phyloP scores from a whole-genome alignment of 2,888 invertebrate genomes.

The Dicranocentrus wangi region DNA sequence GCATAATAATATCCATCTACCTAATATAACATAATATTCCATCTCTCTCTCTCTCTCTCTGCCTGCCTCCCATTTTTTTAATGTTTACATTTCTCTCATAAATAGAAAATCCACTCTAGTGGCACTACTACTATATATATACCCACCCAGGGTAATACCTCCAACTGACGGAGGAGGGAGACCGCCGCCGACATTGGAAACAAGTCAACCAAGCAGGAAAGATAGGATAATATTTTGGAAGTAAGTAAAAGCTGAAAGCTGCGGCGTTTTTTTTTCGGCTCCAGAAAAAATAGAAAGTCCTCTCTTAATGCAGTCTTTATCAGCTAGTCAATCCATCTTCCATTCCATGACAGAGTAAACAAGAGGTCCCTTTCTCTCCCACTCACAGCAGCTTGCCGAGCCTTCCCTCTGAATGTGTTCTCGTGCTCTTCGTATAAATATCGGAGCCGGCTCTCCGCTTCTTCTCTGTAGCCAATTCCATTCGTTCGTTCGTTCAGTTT shows the following conservation, averaged over 20 bases:
- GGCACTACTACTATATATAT: not conserved
- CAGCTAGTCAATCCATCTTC: constrained; percentile 64
- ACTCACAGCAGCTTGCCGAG: no score
- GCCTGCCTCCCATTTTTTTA: not conserved
- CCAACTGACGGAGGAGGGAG: no score
- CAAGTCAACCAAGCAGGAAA: constrained; percentile 52
- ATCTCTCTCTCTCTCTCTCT: no score
- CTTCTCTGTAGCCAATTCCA: not conserved
- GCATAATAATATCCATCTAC: no score
- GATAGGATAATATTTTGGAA: constrained; percentile 63
- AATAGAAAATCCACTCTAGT: no score
- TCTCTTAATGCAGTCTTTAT: constrained; percentile 63
- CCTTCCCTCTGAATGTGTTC: constrained; percentile 4
- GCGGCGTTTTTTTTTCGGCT: constrained; percentile 30
- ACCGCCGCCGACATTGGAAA: constrained; percentile 37
- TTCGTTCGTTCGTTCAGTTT: not conserved
- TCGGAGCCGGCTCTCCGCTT: no score
- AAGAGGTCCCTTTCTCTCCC: constrained; percentile 37
- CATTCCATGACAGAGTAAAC: constrained; percentile 63
- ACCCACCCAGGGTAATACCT: no score
- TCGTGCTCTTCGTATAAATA: no score
- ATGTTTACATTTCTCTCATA: constrained; percentile 31
- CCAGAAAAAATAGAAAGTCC: constrained; percentile 44
- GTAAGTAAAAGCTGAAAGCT: constrained; percentile 46
- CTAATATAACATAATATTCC: no score